Evolutionary conservation across 1,140 invertebrate genomes (phyloP).

Genomic region (Micrasema minimum): DNA sequence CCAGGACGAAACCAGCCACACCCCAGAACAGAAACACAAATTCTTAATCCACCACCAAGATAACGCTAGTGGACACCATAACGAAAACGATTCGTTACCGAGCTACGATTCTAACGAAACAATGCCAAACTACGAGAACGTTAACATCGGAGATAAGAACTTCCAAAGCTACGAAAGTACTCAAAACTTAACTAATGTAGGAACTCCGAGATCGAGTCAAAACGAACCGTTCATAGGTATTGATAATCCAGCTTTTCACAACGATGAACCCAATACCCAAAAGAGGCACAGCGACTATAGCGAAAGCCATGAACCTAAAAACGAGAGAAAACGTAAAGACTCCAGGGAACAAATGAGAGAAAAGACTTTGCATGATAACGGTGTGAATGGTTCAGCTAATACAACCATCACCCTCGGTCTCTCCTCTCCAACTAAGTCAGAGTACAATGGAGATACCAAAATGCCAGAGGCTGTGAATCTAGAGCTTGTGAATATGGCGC

Average conservation of each 20-base stretch:
- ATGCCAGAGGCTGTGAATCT: constrained; percentile 78
- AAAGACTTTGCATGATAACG: constrained; percentile 33
- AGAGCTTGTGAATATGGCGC: constrained; percentile 82
- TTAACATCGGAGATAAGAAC: constrained; percentile 36
- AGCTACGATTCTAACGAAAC: constrained; percentile 44
- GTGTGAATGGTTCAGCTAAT: constrained; percentile 43
- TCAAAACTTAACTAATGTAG: constrained; percentile 44
- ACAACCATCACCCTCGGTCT: constrained; percentile 46
- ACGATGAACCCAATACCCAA: constrained; percentile 32
- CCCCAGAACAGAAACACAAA: constrained; percentile 38
- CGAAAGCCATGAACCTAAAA: constrained; percentile 11
- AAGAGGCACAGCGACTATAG: constrained; percentile 9
- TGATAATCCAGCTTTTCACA: constrained; percentile 48
- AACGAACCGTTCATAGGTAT: constrained; percentile 30
- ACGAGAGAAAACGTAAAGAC: constrained; percentile 36
- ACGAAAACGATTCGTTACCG: constrained; percentile 44
- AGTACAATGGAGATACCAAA: constrained; percentile 35
- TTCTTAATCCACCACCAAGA: constrained; percentile 29
- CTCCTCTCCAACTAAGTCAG: constrained; percentile 43
- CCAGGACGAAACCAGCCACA: constrained; percentile 42
- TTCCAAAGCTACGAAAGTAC: constrained; percentile 52
- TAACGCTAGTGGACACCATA: constrained; percentile 35
- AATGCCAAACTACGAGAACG: constrained; percentile 27
- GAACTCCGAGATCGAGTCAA: constrained; percentile 36
- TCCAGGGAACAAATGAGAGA: constrained; percentile 9